These are phyloP conservation scores for Lycodopsis pacificus DNA, from an alignment of 2,797 vertebrate species.

Conservation along the genomic window DNA sequence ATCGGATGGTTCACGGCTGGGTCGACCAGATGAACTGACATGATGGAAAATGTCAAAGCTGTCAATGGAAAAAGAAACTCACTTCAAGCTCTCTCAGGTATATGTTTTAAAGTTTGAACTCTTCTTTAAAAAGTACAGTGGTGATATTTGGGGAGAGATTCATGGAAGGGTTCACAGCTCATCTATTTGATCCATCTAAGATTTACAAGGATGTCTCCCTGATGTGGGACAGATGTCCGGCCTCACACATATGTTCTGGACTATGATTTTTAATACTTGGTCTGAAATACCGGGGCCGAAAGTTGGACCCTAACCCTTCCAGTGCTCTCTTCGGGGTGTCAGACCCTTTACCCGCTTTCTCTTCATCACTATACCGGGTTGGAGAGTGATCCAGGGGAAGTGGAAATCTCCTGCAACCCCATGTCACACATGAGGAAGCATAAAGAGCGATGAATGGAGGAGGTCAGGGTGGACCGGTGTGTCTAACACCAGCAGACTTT, in stretches of 20 bases:
- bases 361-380: background rate
- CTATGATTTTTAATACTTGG: no score
- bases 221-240: background rate
- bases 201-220: background rate
- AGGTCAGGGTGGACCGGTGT: no score
- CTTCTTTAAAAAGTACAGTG: background rate
- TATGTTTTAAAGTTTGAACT: background rate
- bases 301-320: background rate
- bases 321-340: background rate
- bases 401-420: background rate
- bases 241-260: background rate
- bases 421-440: background rate
- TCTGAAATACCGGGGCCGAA: no score
- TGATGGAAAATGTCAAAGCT: constrained; percentile 52
- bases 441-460: background rate
- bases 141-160: background rate
- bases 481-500: no score
- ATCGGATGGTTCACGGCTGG: constrained; percentile 37
- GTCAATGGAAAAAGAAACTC: constrained; percentile 8
- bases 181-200: background rate
- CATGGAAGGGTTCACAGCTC: background rate
- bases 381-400: background rate
- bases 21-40: constrained; percentile 34
- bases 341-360: background rate
- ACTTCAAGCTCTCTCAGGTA: constrained; percentile 23